Evolutionary conservation across 2,888 invertebrate genomes (phyloP).

Genomic region (Harpagoxenus sublaevis): DNA sequence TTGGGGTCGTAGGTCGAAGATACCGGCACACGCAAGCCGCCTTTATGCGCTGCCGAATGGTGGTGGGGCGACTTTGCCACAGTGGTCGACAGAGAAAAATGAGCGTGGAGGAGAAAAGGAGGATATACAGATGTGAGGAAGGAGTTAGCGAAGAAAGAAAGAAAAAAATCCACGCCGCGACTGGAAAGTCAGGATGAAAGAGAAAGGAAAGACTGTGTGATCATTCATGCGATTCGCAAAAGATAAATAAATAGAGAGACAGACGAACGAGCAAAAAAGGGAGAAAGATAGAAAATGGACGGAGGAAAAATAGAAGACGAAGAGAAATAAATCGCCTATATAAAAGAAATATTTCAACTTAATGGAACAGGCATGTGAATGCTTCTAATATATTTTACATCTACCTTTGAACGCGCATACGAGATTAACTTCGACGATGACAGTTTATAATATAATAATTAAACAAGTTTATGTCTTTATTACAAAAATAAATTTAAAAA

Average conservation of each 20-base stretch:
- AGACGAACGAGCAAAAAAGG: not conserved
- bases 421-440: not conserved
- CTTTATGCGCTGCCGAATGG: slow-evolving; percentile 75
- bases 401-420: slow-evolving; percentile 5
- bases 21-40: slow-evolving; percentile 83
- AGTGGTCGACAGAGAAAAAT: slow-evolving; percentile 67
- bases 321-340: slow-evolving; percentile 15
- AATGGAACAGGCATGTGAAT: not conserved
- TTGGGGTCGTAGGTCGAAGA: slow-evolving; percentile 78
- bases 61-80: slow-evolving; percentile 48
- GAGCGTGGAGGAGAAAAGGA: slow-evolving; percentile 47
- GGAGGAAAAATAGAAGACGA: slow-evolving; percentile 15
- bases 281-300: not conserved
- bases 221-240: slow-evolving; percentile 6
- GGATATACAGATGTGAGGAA: slow-evolving; percentile 48
- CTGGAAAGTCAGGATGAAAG: slow-evolving; percentile 36
- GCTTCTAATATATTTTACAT: slow-evolving; percentile 18
- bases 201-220: not conserved
- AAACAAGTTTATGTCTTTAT: not conserved
- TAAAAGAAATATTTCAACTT: slow-evolving; percentile 29
- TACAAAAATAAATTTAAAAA: not conserved
- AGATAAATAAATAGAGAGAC: slow-evolving; percentile 17
- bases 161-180: slow-evolving; percentile 5
- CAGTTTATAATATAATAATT: not conserved
- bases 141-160: slow-evolving; percentile 17